A percentile compares a stretch with the other conserved stretches of the same genome.
Conservation (phyloP, 1,140 invertebrate species). For the Calycopis cecrops region DNA sequence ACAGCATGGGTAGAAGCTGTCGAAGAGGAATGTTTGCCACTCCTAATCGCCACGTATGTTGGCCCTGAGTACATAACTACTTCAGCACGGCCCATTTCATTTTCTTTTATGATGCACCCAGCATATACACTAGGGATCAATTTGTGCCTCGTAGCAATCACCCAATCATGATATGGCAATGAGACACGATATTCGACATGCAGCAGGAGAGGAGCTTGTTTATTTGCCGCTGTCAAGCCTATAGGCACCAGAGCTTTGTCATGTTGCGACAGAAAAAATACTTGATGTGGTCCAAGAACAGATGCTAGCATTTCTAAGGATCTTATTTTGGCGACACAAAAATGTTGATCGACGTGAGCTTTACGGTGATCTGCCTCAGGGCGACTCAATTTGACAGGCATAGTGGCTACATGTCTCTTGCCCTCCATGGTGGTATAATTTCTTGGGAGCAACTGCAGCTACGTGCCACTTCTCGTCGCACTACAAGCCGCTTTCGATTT, state of each 20-base stretch:
- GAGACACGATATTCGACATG: slow-evolving; percentile 42
- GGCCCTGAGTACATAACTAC: slow-evolving; percentile 52
- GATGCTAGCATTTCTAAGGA: slow-evolving; percentile 30
- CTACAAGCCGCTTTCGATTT: too few species aligned
- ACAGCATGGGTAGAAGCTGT: slow-evolving; percentile 46
- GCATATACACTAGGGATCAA: slow-evolving; percentile 26
- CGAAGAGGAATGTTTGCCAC: slow-evolving; percentile 42
- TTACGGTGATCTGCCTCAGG: slow-evolving; percentile 23
- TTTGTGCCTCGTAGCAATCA: slow-evolving; percentile 37
- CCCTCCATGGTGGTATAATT: slow-evolving; percentile 25
- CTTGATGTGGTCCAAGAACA: slow-evolving; percentile 28
- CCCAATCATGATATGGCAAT: slow-evolving; percentile 67
- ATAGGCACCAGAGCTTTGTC: slow-evolving; percentile 64
- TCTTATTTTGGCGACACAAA: slow-evolving; percentile 25
- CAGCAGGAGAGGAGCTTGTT: slow-evolving; percentile 36
- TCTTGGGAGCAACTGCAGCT: slow-evolving; percentile 27
- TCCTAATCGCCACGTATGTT: slow-evolving; percentile 59
- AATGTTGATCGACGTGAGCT: slow-evolving; percentile 26
- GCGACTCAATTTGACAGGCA: slow-evolving; percentile 26
- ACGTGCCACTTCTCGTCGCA: slow-evolving; percentile 24
- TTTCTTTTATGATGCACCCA: slow-evolving; percentile 31
- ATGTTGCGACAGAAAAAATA: slow-evolving; percentile 39
- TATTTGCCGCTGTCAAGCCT: slow-evolving; percentile 58
- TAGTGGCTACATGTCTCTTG: slow-evolving; percentile 29
- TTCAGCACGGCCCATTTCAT: slow-evolving; percentile 38